A percentile compares a stretch with the other conserved stretches of the same genome.
These are phyloP conservation scores for Alces alces DNA, from an alignment of 2,113 vertebrate species.

Conservation along the genomic window DNA sequence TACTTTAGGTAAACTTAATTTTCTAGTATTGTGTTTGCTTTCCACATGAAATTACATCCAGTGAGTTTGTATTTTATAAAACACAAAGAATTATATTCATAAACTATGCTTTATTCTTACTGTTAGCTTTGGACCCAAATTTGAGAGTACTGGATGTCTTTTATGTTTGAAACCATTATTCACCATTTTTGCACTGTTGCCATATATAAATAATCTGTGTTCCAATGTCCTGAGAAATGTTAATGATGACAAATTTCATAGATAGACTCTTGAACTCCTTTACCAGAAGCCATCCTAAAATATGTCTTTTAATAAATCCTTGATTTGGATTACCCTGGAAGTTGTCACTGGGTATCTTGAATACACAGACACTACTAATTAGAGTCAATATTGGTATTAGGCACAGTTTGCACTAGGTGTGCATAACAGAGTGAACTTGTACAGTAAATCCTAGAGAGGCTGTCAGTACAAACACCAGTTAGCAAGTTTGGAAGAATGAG, in stretches of 20 bases:
- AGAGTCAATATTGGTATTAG: neutral
- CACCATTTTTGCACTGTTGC: neutral
- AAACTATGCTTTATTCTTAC: neutral
- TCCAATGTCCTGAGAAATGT: neutral
- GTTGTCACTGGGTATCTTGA: neutral
- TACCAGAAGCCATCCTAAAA: neutral
- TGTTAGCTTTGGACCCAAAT: neutral
- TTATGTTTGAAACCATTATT: neutral
- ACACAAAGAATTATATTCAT: neutral
- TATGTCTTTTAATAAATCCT: conserved; percentile 3
- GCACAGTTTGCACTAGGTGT: neutral
- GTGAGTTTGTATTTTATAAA: neutral
- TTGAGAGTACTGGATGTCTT: neutral
- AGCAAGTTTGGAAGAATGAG: neutral
- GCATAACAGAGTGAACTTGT: neutral
- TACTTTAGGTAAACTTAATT: neutral
- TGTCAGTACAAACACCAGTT: neutral
- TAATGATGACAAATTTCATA: neutral
- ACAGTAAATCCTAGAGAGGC: neutral
- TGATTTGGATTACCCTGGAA: neutral
- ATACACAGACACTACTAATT: neutral
- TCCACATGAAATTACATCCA: neutral
- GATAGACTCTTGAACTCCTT: neutral
- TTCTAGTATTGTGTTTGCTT: neutral
- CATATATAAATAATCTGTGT: neutral